A percentile compares a stretch with the other conserved stretches of the same genome.
Evolutionary conservation across 1,140 invertebrate species (phyloP).

Genomic region (Tetramorium alpestre): DNA sequence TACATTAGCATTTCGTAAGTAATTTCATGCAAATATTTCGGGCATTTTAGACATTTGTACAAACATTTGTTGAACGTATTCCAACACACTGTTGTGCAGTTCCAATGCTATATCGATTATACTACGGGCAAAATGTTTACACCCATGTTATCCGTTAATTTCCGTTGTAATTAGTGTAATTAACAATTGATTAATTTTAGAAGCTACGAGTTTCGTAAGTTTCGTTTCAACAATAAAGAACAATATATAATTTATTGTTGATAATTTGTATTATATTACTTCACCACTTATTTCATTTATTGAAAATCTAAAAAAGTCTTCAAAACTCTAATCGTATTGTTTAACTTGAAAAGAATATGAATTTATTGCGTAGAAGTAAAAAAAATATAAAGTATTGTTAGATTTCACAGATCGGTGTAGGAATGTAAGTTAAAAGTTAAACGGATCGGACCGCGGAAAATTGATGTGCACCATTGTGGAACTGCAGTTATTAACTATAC

Average conservation of each 20-base stretch:
- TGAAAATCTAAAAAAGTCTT: not conserved
- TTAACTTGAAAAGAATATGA: not conserved
- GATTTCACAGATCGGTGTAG: not conserved
- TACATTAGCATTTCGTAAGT: slow-evolving; percentile 12
- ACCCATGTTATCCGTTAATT: not conserved
- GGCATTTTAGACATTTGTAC: slow-evolving; percentile 10
- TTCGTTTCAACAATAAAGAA: not conserved
- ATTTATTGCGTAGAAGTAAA: not conserved
- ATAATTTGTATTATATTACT: not conserved
- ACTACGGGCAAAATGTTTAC: slow-evolving; percentile 6
- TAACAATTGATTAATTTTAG: slow-evolving; percentile 28
- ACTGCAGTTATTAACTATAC: not conserved
- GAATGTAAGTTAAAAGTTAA: slow-evolving; percentile 1
- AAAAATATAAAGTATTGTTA: not conserved
- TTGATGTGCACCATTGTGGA: not conserved
- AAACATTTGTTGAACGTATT: slow-evolving; percentile 12
- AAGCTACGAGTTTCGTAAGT: not conserved
- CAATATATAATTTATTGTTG: not conserved
- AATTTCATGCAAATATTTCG: not conserved
- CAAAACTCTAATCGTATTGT: not conserved
- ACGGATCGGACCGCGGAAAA: not conserved
- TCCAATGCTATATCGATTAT: slow-evolving; percentile 5
- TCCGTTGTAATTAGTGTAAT: not conserved
- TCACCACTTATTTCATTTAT: not conserved
- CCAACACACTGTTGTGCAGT: not conserved